Base-by-base conservation (phyloP, 2,113 vertebrate genomes). In the Riparia riparia region DNA sequence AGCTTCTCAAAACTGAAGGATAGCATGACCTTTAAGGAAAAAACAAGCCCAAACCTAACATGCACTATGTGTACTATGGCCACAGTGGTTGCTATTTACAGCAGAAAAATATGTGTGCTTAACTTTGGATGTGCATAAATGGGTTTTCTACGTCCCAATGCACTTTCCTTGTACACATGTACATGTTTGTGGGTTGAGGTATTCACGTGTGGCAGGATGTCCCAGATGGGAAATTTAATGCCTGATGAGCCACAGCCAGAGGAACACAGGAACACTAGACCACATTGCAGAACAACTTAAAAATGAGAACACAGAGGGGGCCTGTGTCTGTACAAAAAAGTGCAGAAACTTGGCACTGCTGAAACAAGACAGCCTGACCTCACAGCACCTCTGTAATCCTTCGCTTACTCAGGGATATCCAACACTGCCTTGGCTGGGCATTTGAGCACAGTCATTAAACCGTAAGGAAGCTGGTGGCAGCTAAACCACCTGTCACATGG, bases 281-380 rank as follows among this genome's bases (percentile, higher is more conserved):
- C 9, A 15, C 32, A 11, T 2, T 66, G 17, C 50, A 50, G 73
- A 94, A 25, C 26, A 39, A 42, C 22, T 77, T 25, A 50, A 20
- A 88, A 82, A 4, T 21, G 58, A 79, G 9, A 37, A n/a, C 49
- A 15, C 1, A 16, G 73, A 56, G 31, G 28, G 8, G 21, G 12
- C 45, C 29, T 53, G 44, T 49, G 66, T 28, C 87, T 56, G 50
- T 37, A 50, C 39, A 14, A 47, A 56, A 29, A 18, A 17, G 45
- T 28, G 34, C 0, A 0, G 60, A 65, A 11, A 17, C 66, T 82
- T 95, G 88, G 79, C 24, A 47, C 0, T 2, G 58, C 54, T 65
- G 42, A 64, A 70, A 56, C 28, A 57, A 86, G 61, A 56, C 19
- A 63, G 60, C 72, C 50, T 90, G 95, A 95, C 89, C 92, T 90